Percentiles rank a stretch among this genome's conserved stretches.
phyloP scores from a whole-genome alignment of 2,888 invertebrate species.

The Galerucella calmariensis region DNA sequence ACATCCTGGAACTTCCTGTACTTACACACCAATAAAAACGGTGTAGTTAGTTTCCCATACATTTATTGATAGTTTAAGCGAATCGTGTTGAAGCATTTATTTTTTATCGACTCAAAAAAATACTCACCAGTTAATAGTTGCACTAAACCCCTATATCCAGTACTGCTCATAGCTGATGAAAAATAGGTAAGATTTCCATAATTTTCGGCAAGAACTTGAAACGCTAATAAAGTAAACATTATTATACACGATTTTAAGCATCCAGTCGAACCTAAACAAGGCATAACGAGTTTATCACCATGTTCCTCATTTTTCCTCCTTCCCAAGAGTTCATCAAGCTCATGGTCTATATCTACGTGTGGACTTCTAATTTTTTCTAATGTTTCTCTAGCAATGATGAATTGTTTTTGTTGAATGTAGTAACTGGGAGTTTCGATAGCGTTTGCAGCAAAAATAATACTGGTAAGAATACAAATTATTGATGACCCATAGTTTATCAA shows the following conservation, averaged over 20 bases:
- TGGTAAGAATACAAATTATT: background rate
- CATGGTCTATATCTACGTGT: background rate
- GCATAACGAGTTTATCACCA: background rate
- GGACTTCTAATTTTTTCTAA: background rate
- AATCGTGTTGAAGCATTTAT: no score
- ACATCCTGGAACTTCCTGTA: no score
- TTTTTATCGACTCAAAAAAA: no score
- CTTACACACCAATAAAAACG: no score
- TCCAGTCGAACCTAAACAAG: background rate
- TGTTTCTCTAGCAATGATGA: background rate
- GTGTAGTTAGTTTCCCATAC: no score
- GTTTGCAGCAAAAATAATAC: background rate
- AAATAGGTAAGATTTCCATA: background rate
- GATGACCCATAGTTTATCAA: background rate
- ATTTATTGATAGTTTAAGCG: no score
- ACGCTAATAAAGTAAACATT: background rate
- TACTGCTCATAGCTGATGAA: background rate
- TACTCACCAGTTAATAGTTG: no score
- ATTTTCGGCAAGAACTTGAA: background rate
- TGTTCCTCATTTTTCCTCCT: background rate
- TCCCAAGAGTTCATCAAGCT: background rate
- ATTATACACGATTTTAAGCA: background rate
- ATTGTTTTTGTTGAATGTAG: background rate
- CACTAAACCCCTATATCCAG: background rate
- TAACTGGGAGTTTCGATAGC: slow-evolving; percentile 3